Percentiles rank a stretch among this genome's conserved stretches.
phyloP scores from a whole-genome alignment of 2,797 vertebrate genomes.

The Anniella stebbinsi region DNA sequence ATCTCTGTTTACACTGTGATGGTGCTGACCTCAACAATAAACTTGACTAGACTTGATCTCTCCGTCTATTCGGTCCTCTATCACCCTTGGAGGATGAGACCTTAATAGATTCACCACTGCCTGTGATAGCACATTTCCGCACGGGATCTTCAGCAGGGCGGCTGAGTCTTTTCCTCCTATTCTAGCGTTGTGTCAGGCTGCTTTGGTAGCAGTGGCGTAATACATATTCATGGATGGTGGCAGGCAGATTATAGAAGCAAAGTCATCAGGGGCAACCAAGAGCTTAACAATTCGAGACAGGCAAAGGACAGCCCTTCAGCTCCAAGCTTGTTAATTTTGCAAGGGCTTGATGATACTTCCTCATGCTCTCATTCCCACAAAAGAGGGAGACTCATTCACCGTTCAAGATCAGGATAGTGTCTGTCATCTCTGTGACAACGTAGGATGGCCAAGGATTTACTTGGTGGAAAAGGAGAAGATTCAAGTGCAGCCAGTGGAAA shows the following conservation, averaged over 20 bases:
- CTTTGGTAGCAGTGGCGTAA: background rate
- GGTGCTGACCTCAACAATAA: background rate
- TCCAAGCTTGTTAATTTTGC: background rate
- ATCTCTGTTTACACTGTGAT: background rate
- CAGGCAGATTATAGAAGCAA: constrained; percentile 11
- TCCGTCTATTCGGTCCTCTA: background rate
- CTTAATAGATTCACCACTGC: background rate
- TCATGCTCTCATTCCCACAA: background rate
- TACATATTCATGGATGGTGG: constrained; percentile 3
- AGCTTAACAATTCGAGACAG: constrained; percentile 1
- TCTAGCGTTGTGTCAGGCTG: background rate
- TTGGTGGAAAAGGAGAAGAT: background rate
- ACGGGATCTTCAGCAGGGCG: background rate
- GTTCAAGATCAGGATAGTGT: background rate
- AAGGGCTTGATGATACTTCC: background rate
- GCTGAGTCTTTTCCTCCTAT: background rate
- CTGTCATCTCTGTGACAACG: background rate
- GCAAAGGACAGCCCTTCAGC: background rate
- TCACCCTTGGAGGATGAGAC: background rate
- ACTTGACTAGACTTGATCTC: background rate
- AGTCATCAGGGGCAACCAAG: background rate
- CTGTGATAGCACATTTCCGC: background rate
- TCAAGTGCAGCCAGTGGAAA: background rate
- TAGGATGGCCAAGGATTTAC: background rate
- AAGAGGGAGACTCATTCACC: background rate